Percentiles rank a stretch among this genome's conserved stretches.
phyloP scores from a whole-genome alignment of 2,113 vertebrate species.

The Eclectus roratus region DNA sequence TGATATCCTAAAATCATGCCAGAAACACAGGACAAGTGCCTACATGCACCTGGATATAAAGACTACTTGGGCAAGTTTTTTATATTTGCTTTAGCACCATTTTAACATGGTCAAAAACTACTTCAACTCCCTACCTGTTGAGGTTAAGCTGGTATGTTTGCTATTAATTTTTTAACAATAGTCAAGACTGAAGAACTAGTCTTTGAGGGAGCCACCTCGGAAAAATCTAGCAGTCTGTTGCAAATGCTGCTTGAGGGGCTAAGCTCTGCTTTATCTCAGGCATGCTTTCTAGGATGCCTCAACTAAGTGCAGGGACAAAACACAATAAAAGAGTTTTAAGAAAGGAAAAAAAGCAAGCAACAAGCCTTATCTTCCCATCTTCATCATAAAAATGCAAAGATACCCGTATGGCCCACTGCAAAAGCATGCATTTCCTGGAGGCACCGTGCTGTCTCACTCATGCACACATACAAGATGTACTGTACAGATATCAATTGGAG shows the following conservation, averaged over 20 bases:
- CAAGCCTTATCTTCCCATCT: slow-evolving; percentile 55
- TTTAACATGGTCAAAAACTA: not conserved
- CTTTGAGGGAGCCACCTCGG: not conserved
- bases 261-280: slow-evolving; percentile 11
- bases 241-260: not conserved
- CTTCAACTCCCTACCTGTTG: not conserved
- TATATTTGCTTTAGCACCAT: not conserved
- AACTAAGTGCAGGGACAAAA: slow-evolving; percentile 5
- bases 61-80: not conserved
- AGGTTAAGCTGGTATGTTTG: not conserved
- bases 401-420: slow-evolving; percentile 54
- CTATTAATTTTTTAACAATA: not conserved
- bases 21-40: not conserved
- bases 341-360: slow-evolving; percentile 17
- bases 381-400: slow-evolving; percentile 49
- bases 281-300: not conserved
- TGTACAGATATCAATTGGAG: slow-evolving; percentile 16
- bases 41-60: not conserved
- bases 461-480: slow-evolving; percentile 3
- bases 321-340: not conserved
- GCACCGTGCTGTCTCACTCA: slow-evolving; percentile 25
- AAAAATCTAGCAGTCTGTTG: not conserved
- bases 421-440: slow-evolving; percentile 64
- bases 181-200: not conserved
- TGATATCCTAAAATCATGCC: not conserved